Base-by-base conservation (phyloP, 2,113 vertebrate genomes). In the Bubo blakistoni region DNA sequence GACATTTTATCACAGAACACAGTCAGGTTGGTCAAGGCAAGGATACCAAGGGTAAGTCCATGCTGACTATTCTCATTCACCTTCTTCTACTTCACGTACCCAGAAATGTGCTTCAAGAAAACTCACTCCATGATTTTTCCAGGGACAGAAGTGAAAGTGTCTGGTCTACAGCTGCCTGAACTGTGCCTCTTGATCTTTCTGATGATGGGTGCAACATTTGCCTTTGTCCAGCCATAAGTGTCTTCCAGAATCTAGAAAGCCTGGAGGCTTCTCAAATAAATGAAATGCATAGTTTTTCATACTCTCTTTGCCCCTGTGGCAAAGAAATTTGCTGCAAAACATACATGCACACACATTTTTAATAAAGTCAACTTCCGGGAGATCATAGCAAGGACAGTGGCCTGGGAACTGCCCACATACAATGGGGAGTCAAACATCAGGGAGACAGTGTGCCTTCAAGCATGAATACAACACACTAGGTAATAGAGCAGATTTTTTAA, bases 311-410 rank as follows among this genome's bases (percentile, higher is more conserved):
- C 2, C 32, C n/a, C 18, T 5, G 4, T 10, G 32, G 57, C 71
- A 83, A 88, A 80, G 25, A 76, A 80, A 79, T 47, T 40, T 67
- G 30, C 61, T 54, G 57, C 66, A 82, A 82, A 88, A 70, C n/a
- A 69, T 30, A 55, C 21, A 46, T n/a, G n/a, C n/a, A 40, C 8
- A 38, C 22, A 52, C 13, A 29, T 15, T 42, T 88, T 57, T 30
- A 70, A 16, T 57, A 7, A 52, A 85, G 36, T 73, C 51, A 79
- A 10, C 61, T 70, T 92, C 71, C 57, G 44, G 52, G 38, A 86
- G 65, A 79, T 49, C 51, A 76, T 9, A 88, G 61, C 26, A 91
- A 88, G 61, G 61, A 47, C 59, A 81, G 62, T 8, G 12, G 61
- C 65, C 79, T 90, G 70, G 74, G 61, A 92, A 82, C 19, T 55